phyloP scores from a whole-genome alignment of 2,797 vertebrate species.

The Propithecus deckenii region DNA sequence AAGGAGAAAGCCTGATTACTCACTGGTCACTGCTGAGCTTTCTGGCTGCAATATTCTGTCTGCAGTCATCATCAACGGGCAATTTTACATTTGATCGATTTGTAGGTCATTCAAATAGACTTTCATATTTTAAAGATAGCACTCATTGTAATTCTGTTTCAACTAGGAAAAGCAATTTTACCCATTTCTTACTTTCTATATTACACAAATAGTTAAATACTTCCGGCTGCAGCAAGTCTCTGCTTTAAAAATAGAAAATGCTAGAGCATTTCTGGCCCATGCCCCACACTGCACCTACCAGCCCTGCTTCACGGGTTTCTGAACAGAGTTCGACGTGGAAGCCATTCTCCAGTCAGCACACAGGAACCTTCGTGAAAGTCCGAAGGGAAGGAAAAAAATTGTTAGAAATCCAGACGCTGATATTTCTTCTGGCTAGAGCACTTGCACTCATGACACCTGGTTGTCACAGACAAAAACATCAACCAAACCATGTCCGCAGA shows the following conservation, averaged over 20 bases:
- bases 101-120: not conserved
- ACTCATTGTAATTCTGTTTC: not conserved
- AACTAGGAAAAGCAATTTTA: slow-evolving; percentile 30
- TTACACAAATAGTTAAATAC: slow-evolving; percentile 85
- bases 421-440: slow-evolving; percentile 57
- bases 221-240: slow-evolving; percentile 83
- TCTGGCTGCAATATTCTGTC: not conserved
- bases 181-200: slow-evolving; percentile 60
- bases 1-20: not conserved
- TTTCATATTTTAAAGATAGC: not conserved
- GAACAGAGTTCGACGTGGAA: slow-evolving; percentile 80
- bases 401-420: slow-evolving; percentile 60
- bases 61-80: not conserved
- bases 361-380: slow-evolving; percentile 79
- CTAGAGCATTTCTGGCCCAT: slow-evolving; percentile 84
- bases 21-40: not conserved
- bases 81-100: not conserved
- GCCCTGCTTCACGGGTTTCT: slow-evolving; percentile 78
- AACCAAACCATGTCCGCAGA: slow-evolving; percentile 86
- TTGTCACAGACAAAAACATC: slow-evolving; percentile 71
- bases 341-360: slow-evolving; percentile 81
- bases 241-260: slow-evolving; percentile 94
- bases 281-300: slow-evolving; percentile 84
- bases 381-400: slow-evolving; percentile 53
- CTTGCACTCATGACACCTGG: slow-evolving; percentile 73